Base-by-base conservation (phyloP, 2,888 invertebrate genomes). In the Dynastes tityus region DNA sequence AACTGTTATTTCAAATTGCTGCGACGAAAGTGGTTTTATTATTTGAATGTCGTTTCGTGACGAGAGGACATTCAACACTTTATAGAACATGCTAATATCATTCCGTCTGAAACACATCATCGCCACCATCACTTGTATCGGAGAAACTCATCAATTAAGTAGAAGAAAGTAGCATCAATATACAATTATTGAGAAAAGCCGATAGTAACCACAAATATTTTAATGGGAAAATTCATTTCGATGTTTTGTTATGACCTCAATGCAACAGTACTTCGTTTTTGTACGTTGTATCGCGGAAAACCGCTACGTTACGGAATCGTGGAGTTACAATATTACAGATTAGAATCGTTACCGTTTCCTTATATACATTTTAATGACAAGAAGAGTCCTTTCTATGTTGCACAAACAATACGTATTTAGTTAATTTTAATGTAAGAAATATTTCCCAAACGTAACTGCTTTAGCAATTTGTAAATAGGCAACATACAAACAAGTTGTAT, bases 281-380 rank as follows among this genome's bases (percentile, higher is more conserved):
- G 63, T 32, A 63, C 27, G 27, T 11, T 32, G 13, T 29, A 51
- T 29, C 8, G 27, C 22, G 9, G 68, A 51, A 68, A 51, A 68
- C 68, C 68, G 68, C 29, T 68, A 51, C 27, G 68, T 68, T 68
- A 29, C 68, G 68, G 68, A 68, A 27, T 27, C 68, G 51, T 68
- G 51, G 40, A 68, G 9, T 29, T 51, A n/a, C n/a, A 51, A 68
- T 68, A 51, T 68, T 68, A 2, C 68, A 51, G 45, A 68, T 68
- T 68, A 68, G 11, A 68, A 68, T 68, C 6, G 51, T 29, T 63
- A 63, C 63, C 32, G 29, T 63, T 63, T 22, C 22, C 32, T 63
- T 32, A 27, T 63, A 32, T 27, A 29, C 27, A 55, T 55, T n/a
- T 55, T 55, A 22, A 22, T 55, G 22, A 55, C 22, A 55, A 55